A percentile compares a stretch with the other conserved stretches of the same genome.
Conservation (phyloP, 2,797 vertebrate species). For the Pelochelys cantorii region DNA sequence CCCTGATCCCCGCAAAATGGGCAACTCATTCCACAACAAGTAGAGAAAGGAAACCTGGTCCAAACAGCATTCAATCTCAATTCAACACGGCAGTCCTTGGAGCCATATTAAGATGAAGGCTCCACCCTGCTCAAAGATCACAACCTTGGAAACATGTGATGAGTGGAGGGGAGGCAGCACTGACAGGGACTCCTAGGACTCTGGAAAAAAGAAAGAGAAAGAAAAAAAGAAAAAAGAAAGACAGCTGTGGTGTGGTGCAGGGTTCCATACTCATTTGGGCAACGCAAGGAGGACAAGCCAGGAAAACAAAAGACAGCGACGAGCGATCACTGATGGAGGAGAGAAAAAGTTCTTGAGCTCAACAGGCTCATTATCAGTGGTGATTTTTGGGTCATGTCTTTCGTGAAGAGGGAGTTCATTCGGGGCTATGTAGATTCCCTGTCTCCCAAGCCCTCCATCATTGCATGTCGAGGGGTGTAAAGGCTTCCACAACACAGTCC, state of each 20-base stretch:
- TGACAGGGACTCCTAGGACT: neutral
- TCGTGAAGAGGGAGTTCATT: neutral
- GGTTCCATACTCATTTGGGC: neutral
- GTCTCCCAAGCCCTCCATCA: neutral
- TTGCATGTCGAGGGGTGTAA: neutral
- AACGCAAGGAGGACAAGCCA: neutral
- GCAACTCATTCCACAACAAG: neutral
- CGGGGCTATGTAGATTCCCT: neutral
- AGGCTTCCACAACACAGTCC: neutral
- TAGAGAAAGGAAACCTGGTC: neutral
- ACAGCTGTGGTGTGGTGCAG: neutral
- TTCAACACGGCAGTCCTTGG: neutral
- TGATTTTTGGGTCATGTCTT: neutral
- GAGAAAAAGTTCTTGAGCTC: neutral
- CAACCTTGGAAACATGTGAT: neutral
- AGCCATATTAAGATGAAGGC: neutral
- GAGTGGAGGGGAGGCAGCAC: neutral
- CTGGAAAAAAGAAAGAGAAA: fast-evolving
- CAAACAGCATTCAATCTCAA: neutral
- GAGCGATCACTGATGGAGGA: neutral
- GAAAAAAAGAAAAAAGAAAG: neutral
- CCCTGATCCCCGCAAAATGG: too few relatives aligned
- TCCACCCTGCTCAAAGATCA: neutral
- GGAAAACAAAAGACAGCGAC: neutral
- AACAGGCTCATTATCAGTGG: neutral